phyloP scores from a whole-genome alignment of 2,888 invertebrate genomes.

The Micropterix aruncella region DNA sequence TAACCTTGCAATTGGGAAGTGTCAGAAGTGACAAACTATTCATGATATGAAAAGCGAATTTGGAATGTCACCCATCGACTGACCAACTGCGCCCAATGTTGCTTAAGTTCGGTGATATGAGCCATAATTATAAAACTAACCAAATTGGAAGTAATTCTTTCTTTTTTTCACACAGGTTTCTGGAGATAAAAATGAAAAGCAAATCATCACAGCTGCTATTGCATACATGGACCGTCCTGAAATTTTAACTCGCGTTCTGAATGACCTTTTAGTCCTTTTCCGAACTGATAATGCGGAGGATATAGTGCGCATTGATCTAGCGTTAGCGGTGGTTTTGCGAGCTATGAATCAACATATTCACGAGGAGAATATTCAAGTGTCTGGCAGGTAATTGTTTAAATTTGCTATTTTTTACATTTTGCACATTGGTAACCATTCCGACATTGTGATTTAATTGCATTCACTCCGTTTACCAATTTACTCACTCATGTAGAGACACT shows the following conservation, averaged over 20 bases:
- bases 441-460: conserved; percentile 10
- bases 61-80: too few species aligned
- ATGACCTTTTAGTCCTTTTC: conserved; percentile 80
- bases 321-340: conserved; percentile 67
- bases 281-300: conserved; percentile 69
- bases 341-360: conserved; percentile 80
- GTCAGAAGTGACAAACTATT: too few species aligned
- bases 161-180: too few species aligned
- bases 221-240: conserved; percentile 77
- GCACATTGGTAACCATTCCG: too few species aligned
- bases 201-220: conserved; percentile 72
- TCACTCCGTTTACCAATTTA: too few species aligned
- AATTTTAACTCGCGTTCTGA: conserved; percentile 70
- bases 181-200: conserved; percentile 83
- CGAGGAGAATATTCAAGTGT: conserved; percentile 87
- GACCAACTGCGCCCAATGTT: too few species aligned
- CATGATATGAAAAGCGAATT: too few species aligned
- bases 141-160: too few species aligned
- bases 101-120: too few species aligned
- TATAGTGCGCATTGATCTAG: conserved; percentile 40
- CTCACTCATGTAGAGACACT: too few species aligned
- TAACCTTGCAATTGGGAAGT: too few species aligned
- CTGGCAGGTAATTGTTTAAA: conserved; percentile 59
- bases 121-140: too few species aligned
- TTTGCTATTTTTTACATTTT: conserved; percentile 1